Evolutionary conservation across 1,140 invertebrate species (phyloP).

Genomic region (Apolygus lucorum): DNA sequence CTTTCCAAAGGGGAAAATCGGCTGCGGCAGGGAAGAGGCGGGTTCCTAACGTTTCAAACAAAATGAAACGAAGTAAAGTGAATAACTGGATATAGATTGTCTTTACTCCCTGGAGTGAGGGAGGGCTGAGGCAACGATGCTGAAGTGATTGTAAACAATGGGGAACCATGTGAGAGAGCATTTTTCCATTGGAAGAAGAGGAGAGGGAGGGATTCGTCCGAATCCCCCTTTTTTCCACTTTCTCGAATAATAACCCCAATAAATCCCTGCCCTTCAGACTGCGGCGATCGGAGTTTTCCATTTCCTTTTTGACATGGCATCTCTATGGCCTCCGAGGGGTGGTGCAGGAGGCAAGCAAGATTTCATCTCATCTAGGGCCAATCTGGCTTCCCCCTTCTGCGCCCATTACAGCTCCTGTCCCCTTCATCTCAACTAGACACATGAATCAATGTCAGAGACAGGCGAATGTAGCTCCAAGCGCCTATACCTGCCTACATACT

Average conservation of each 20-base stretch:
- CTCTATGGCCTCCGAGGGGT: neutral
- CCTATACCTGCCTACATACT: no score
- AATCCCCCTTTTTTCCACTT: neutral
- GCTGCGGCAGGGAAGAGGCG: no score
- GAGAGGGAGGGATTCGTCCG: neutral
- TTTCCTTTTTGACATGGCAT: slow-evolving; percentile 11
- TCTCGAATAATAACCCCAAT: slow-evolving; percentile 8
- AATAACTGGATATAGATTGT: neutral
- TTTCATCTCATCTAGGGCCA: slow-evolving; percentile 9
- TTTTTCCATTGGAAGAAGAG: neutral
- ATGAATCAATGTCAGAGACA: neutral
- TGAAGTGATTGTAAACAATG: slow-evolving; percentile 15
- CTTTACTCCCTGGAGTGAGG: neutral
- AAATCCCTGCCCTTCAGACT: neutral
- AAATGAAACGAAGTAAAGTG: no score
- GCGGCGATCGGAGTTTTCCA: neutral
- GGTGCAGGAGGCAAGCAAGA: neutral
- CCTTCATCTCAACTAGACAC: neutral
- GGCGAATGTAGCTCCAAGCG: no score
- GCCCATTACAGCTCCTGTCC: neutral
- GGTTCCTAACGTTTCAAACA: no score
- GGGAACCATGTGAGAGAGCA: neutral
- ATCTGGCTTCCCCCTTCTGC: neutral
- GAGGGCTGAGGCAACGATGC: neutral
- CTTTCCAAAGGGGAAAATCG: no score